Conservation (phyloP, 2,797 vertebrate genomes). For the Poecilia picta region DNA sequence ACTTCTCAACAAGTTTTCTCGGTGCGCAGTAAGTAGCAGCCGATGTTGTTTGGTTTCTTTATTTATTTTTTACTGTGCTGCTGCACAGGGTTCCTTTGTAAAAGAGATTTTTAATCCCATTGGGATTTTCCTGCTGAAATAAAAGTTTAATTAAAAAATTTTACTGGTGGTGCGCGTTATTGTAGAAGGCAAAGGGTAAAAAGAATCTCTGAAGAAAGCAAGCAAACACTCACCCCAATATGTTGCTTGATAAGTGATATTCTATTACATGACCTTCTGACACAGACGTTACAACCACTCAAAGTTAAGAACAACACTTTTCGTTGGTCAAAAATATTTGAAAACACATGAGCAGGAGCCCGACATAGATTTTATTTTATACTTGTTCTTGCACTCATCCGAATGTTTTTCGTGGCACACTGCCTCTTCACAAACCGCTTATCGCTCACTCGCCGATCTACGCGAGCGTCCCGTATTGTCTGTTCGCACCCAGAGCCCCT, state of each 20-base stretch:
- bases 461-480: slow-evolving; percentile 36
- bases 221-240: background rate
- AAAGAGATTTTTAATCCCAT: too few species aligned
- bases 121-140: too few species aligned
- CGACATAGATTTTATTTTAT: background rate
- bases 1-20: too few species aligned
- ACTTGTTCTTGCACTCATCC: background rate
- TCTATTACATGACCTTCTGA: background rate
- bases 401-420: slow-evolving; percentile 1
- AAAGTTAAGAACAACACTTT: background rate
- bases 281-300: background rate
- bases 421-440: slow-evolving; percentile 21
- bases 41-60: too few species aligned
- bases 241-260: background rate
- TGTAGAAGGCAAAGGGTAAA: background rate
- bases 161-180: background rate
- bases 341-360: background rate
- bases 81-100: too few species aligned
- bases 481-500: slow-evolving; percentile 30
- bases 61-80: background rate
- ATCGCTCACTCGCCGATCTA: slow-evolving; percentile 46
- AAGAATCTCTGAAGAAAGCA: background rate
- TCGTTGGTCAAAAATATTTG: too few species aligned
- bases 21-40: too few species aligned
- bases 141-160: background rate